Base-by-base conservation (phyloP, 2,888 invertebrate species). In the Linnaemya tessellans region DNA sequence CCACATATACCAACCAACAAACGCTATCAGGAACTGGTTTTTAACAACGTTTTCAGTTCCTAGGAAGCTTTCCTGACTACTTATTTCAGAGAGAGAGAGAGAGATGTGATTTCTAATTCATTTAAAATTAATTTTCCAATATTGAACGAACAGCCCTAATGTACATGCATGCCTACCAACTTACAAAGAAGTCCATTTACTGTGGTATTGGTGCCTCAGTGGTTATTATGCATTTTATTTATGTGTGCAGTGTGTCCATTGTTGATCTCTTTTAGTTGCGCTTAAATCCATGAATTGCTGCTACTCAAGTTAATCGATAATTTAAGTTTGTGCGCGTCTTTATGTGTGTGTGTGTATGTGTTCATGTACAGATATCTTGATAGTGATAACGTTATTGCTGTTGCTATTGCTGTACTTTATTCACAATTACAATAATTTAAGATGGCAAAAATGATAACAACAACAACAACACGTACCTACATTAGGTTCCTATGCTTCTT, bases 181-280 rank as follows among this genome's bases (percentile, higher is more conserved):
- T 13, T 41, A 13, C 41, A 30, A 30, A 30, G 30, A 1, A 41
- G 41, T 41, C 41, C 18, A 56, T 38, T n/a, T 58, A 20, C 35
- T 56, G 13, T 43, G 35, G 7, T 58, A 46, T 77, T 56, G n/a
- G 13, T 46, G 2, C 20, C 64, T 15, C 18, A 60, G n/a, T 67
- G 56, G 20, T 38, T 22, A 30, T 49, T 51, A 49, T 43, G 13
- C 30, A 20, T 71, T 46, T 30, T 30, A 30, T 30, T 30, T 30
- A 30, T 30, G 30, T 30, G 30, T 5, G 30, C 30, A 3, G 30
- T 64, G 3, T 13, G n/a, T 30, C 49, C 30, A 73, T 74, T 81
- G 84, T 81, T 81, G 81, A 81, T 84, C 81, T 79, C 77, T 70
- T 81, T 84, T 81, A 74, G 81, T 81, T 81, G 64, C 78, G 84